These are phyloP conservation scores for Hypotaenidia okinawae DNA, from an alignment of 2,797 vertebrate genomes.

Conservation along the genomic window DNA sequence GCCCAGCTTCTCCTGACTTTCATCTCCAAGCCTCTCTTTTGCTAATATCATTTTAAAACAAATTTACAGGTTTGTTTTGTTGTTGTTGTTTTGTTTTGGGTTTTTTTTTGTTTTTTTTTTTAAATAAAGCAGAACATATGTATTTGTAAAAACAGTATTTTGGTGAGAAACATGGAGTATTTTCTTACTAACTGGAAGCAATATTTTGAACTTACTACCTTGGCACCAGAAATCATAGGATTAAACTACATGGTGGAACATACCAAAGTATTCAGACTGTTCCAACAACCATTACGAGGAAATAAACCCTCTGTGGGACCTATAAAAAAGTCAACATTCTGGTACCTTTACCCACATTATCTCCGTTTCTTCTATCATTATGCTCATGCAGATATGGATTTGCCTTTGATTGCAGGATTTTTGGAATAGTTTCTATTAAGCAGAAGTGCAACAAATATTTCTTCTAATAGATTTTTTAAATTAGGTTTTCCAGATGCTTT, in stretches of 20 bases:
- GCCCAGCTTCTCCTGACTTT: not conserved
- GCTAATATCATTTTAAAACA: not conserved
- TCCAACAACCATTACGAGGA: not conserved
- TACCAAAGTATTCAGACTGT: not conserved
- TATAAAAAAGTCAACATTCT: not conserved
- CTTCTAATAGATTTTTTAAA: too few species aligned
- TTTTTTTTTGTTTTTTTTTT: not conserved
- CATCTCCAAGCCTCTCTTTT: not conserved
- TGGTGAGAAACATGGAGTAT: not conserved
- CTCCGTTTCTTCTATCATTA: not conserved
- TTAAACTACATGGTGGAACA: not conserved
- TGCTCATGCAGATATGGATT: not conserved
- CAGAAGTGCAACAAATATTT: not conserved
- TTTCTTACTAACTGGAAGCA: not conserved
- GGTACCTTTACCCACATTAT: accelerated
- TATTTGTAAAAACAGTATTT: not conserved
- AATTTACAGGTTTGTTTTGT: not conserved
- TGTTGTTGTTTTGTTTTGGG: too few species aligned
- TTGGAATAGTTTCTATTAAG: not conserved
- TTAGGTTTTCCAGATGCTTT: too few species aligned
- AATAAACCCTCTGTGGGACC: not conserved
- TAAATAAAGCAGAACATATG: not conserved
- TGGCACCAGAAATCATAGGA: not conserved
- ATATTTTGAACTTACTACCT: not conserved
- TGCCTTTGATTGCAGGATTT: not conserved